Percentiles rank a stretch among this genome's conserved stretches.
phyloP scores from a whole-genome alignment of 2,888 invertebrate species.

The Clistopyga incitator region DNA sequence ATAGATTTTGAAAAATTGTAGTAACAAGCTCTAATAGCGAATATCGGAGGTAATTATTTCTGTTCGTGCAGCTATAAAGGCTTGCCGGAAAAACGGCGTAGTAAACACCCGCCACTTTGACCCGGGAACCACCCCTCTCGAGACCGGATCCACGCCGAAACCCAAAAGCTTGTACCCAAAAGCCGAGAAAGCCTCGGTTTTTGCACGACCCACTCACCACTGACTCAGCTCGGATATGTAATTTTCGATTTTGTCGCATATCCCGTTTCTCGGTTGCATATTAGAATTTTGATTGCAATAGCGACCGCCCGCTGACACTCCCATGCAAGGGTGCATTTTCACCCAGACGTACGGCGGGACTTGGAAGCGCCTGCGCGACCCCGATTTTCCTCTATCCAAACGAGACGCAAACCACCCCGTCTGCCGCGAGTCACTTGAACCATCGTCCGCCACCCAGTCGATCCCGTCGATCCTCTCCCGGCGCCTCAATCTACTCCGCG shows the following conservation, averaged over 20 bases:
- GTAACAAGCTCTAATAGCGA: neutral
- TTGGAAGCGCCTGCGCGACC: slow-evolving; percentile 76
- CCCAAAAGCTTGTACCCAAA: slow-evolving; percentile 22
- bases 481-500: neutral
- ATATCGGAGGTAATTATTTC: slow-evolving; percentile 31
- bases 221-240: slow-evolving; percentile 89
- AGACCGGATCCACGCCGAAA: slow-evolving; percentile 66
- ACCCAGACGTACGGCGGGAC: slow-evolving; percentile 74
- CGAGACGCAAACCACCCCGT: slow-evolving; percentile 36
- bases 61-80: slow-evolving; percentile 24
- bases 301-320: slow-evolving; percentile 81
- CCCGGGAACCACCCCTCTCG: slow-evolving; percentile 70
- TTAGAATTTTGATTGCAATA: slow-evolving; percentile 78
- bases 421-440: slow-evolving; percentile 35
- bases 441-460: slow-evolving; percentile 8
- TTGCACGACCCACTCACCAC: slow-evolving; percentile 85
- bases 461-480: slow-evolving; percentile 21
- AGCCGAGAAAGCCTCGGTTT: too few relatives aligned
- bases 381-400: slow-evolving; percentile 62
- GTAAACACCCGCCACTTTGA: slow-evolving; percentile 75
- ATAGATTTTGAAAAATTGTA: neutral
- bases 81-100: slow-evolving; percentile 53
- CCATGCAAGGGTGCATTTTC: slow-evolving; percentile 83
- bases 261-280: slow-evolving; percentile 84
- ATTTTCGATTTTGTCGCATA: slow-evolving; percentile 89